These are phyloP conservation scores for Monochamus alternatus DNA, from an alignment of 2,888 invertebrate species.

Conservation along the genomic window DNA sequence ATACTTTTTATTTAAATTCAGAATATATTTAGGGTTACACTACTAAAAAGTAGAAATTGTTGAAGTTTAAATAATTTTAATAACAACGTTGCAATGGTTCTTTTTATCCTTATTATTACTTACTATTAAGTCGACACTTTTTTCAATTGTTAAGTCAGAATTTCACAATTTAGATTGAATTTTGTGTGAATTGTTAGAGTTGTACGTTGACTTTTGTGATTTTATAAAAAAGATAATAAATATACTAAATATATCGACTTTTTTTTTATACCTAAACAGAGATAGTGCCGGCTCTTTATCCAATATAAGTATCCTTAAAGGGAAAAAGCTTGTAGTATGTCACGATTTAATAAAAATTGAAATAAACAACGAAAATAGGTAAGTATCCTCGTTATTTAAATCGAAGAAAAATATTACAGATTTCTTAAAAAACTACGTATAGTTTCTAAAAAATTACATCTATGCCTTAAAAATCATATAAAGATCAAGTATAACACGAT, in stretches of 20 bases:
- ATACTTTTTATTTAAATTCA: conserved; percentile 44
- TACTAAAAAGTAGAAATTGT: conserved; percentile 57
- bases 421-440: too few relatives aligned
- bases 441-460: too few relatives aligned
- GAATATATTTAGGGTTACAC: conserved; percentile 48
- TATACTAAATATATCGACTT: conserved; percentile 32
- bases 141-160: conserved; percentile 49
- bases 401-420: too few relatives aligned
- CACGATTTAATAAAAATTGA: too few relatives aligned
- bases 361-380: too few relatives aligned
- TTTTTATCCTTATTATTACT: conserved; percentile 47
- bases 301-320: too few relatives aligned
- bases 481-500: too few relatives aligned
- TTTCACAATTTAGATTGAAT: conserved; percentile 60
- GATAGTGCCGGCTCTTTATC: too few relatives aligned
- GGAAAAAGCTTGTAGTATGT: too few relatives aligned
- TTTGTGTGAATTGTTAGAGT: conserved; percentile 70
- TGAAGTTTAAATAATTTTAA: conserved; percentile 62
- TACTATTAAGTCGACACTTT: conserved; percentile 43
- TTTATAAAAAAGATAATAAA: conserved; percentile 66
- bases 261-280: neutral
- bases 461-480: too few relatives aligned
- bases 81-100: conserved; percentile 53
- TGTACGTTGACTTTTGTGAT: conserved; percentile 71
- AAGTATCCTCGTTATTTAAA: too few relatives aligned